Evolutionary conservation across 2,113 vertebrate species (phyloP).

Genomic region (Pterocles burchelli): DNA sequence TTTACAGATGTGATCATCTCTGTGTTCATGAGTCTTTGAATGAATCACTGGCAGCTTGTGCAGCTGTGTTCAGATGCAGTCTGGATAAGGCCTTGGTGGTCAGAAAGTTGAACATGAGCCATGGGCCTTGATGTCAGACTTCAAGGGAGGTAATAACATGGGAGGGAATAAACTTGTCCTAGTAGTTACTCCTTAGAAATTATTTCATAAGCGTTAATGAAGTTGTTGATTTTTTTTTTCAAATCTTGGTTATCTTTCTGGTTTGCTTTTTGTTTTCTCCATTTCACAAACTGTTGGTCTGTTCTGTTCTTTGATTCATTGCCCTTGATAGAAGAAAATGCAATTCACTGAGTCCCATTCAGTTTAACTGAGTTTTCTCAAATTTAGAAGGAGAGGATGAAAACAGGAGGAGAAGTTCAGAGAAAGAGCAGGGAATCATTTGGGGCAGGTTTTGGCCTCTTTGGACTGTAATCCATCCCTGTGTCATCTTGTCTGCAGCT

Average conservation of each 20-base stretch:
- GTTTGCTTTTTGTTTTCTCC: neutral
- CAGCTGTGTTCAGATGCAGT: neutral
- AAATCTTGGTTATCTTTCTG: neutral
- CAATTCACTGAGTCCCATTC: neutral
- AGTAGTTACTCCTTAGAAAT: neutral
- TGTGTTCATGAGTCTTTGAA: neutral
- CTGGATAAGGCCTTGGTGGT: neutral
- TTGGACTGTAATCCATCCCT: neutral
- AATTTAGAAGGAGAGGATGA: neutral
- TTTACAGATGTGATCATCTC: neutral
- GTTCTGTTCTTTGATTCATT: neutral
- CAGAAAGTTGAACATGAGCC: neutral
- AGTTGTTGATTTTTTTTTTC: neutral
- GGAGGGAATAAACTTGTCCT: neutral
- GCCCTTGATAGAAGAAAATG: neutral
- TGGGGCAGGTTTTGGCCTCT: neutral
- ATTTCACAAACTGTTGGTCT: neutral
- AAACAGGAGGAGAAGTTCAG: neutral
- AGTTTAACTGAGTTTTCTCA: neutral
- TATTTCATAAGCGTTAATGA: neutral
- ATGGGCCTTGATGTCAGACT: neutral
- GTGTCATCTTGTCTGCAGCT: neutral
- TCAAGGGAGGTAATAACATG: neutral
- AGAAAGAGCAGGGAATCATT: neutral
- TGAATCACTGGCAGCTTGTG: neutral